Evolutionary conservation across 1,140 invertebrate genomes (phyloP).

Genomic region (Lucilia cuprina): DNA sequence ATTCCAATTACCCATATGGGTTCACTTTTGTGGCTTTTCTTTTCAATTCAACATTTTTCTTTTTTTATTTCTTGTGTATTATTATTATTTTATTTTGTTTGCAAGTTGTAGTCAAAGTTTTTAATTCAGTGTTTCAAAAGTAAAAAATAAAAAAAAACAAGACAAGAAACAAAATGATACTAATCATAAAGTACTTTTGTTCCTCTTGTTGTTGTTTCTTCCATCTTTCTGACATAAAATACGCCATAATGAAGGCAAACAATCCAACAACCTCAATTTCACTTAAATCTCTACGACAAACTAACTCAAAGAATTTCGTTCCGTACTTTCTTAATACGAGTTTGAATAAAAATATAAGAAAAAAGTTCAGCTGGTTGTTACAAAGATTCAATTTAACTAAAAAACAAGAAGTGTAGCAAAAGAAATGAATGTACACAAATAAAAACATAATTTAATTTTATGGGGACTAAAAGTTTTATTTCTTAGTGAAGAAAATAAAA

Average conservation of each 20-base stretch:
- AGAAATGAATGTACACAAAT: constrained; percentile 21
- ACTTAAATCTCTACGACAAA: constrained; percentile 29
- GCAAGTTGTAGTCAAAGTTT: constrained; percentile 23
- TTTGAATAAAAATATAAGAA: neutral
- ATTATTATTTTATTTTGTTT: constrained; percentile 18
- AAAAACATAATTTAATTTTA: constrained; percentile 34
- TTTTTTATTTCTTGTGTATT: neutral
- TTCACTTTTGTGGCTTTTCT: neutral
- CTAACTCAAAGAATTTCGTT: neutral
- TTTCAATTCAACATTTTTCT: neutral
- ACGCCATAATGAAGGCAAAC: constrained; percentile 20
- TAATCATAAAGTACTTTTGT: constrained; percentile 31
- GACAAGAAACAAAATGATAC: constrained; percentile 27
- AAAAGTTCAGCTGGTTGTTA: constrained; percentile 24
- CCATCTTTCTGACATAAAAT: constrained; percentile 27
- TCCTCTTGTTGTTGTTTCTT: neutral
- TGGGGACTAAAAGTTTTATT: constrained; percentile 33
- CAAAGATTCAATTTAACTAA: constrained; percentile 31
- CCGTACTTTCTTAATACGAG: neutral
- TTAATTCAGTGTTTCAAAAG: constrained; percentile 17
- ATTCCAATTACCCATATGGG: constrained; percentile 30
- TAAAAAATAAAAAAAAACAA: neutral
- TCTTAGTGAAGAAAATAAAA: constrained; percentile 3
- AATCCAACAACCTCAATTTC: constrained; percentile 13
- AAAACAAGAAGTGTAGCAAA: neutral